Evolutionary conservation across 2,113 vertebrate species (phyloP), one percentile per base, ranked within the genome.

Genomic region (Mesembrinibis cayennensis): DNA sequence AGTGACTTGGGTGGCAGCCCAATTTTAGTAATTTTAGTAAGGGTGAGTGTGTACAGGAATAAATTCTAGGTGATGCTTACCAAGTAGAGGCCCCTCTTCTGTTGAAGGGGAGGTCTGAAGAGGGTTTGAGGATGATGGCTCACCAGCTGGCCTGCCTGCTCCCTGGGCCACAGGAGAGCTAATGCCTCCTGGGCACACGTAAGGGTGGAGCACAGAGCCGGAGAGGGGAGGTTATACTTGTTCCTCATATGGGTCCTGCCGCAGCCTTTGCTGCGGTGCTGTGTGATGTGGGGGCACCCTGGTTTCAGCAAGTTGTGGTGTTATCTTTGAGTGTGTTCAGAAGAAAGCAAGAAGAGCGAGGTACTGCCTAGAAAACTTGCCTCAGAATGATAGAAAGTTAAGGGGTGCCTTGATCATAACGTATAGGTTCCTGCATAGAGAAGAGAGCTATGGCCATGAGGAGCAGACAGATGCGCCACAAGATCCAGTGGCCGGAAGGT

Each of bases 141-240:
- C 18, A 19, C 7, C 29, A n/a, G 29, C 50, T 71, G 82, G 5
- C 26, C 38, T 78, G 59, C 29, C 45, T 72, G 36, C 20, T 86
- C 44, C 58, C 30, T 78, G 50, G 14, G 18, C 58, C n/a, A 11
- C 5, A 10, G 38, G 42, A 42, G 26, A 66, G 42, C 53, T 81
- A 9, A n/a, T 61, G 36, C 32, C 1, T 2, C 32, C 56, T 0
- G 0, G 8, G n/a, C 16, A 27, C 6, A 2, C 2, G 14, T 56
- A 26, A 36, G 13, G 59, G 16, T 84, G 42, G 22, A 21, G 30
- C 11, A 38, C 2, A 7, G 26, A 18, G 45, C 11, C 0, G 1
- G n/a, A 34, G 19, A 32, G 36, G 34, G 16, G 8, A 70, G 14
- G 7, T 73, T 52, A 5, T 61, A 36, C 30, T 61, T 65, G 38